Conservation (phyloP, 1,140 invertebrate species). For the Linepithema humile region DNA sequence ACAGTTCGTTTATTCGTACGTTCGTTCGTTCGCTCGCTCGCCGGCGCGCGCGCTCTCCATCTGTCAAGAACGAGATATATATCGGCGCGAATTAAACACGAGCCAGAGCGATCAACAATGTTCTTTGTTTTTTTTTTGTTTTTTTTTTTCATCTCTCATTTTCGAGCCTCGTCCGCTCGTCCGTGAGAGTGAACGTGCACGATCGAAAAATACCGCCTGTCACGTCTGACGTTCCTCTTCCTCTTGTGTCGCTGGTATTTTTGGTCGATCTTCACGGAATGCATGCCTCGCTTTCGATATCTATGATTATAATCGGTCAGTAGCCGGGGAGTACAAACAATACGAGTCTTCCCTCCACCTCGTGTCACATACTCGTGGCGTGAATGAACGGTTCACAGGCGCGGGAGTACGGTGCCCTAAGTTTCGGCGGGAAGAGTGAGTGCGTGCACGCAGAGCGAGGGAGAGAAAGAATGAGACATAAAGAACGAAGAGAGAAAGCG, state of each 20-base stretch:
- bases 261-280: slow-evolving; percentile 25
- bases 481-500: too few species aligned
- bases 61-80: slow-evolving; percentile 38
- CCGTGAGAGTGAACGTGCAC: neutral
- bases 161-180: neutral
- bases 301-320: too few species aligned
- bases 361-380: slow-evolving; percentile 1
- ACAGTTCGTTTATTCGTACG: too few species aligned
- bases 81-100: slow-evolving; percentile 1
- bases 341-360: neutral
- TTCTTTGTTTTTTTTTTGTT: slow-evolving; percentile 28
- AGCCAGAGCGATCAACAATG: neutral
- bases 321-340: neutral
- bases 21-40: slow-evolving; percentile 57
- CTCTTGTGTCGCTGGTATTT: neutral
- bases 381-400: slow-evolving; percentile 61
- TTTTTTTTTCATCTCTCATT: neutral
- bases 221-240: too few species aligned
- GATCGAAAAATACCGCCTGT: neutral
- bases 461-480: neutral
- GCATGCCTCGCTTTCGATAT: too few species aligned
- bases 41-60: slow-evolving; percentile 25
- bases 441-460: neutral
- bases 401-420: slow-evolving; percentile 23
- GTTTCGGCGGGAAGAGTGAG: slow-evolving; percentile 63